phyloP scores from a whole-genome alignment of 1,140 invertebrate species.

The Calephelis virginiensis region DNA sequence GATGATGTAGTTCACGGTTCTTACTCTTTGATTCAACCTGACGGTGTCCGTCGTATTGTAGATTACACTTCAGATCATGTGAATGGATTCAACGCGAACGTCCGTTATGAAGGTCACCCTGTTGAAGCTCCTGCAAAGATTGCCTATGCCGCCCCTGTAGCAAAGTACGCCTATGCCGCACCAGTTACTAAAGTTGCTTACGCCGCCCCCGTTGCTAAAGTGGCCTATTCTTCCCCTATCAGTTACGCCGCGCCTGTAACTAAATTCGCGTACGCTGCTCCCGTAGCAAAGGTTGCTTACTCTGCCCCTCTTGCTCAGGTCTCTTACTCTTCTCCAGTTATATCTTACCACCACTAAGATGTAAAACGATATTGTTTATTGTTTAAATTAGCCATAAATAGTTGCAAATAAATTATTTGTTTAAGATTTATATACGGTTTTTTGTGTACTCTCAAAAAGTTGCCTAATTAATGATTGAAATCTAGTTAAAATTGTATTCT shows the following conservation, averaged over 20 bases:
- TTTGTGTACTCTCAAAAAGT: not conserved
- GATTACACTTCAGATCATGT: slow-evolving; percentile 77
- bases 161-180: slow-evolving; percentile 44
- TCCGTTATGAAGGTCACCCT: slow-evolving; percentile 56
- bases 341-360: slow-evolving; percentile 56
- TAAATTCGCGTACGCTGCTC: slow-evolving; percentile 37
- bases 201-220: slow-evolving; percentile 35
- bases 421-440: slow-evolving; percentile 21
- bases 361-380: not conserved
- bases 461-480: too few relatives aligned
- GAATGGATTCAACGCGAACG: slow-evolving; percentile 58
- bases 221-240: slow-evolving; percentile 39
- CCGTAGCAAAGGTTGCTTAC: slow-evolving; percentile 38
- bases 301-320: slow-evolving; percentile 40
- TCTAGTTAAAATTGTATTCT: too few relatives aligned
- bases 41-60: slow-evolving; percentile 79
- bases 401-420: slow-evolving; percentile 24
- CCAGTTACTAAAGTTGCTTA: slow-evolving; percentile 43
- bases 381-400: slow-evolving; percentile 6
- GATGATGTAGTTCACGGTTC: slow-evolving; percentile 80
- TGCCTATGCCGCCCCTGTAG: slow-evolving; percentile 43
- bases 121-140: slow-evolving; percentile 39
- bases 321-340: slow-evolving; percentile 50
- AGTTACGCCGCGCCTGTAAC: slow-evolving; percentile 40
- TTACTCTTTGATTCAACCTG: slow-evolving; percentile 81